Evolutionary conservation across 2,113 vertebrate species (phyloP).

Genomic region (Aegithalos caudatus): DNA sequence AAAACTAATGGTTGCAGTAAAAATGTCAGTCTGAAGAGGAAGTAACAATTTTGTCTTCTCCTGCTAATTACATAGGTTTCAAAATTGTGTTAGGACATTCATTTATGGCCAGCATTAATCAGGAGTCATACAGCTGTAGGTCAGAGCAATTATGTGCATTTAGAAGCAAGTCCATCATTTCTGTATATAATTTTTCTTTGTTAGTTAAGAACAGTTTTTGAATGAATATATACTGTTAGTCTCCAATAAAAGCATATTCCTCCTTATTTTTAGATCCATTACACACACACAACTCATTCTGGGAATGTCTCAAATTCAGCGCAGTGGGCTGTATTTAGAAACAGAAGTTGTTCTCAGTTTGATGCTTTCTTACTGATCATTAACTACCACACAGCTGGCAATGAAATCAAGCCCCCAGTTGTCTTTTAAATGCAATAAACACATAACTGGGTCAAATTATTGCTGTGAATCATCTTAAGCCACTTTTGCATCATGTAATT

Average conservation of each 20-base stretch:
- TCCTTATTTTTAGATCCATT: neutral
- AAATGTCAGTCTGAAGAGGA: neutral
- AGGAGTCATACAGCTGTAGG: neutral
- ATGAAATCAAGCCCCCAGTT: conserved; percentile 5
- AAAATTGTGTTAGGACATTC: neutral
- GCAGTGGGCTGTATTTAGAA: neutral
- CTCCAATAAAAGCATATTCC: neutral
- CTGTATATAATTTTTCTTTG: neutral
- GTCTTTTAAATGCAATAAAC: conserved; percentile 13
- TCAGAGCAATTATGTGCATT: neutral
- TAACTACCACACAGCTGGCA: conserved; percentile 36
- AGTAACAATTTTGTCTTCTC: neutral
- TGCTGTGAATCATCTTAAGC: conserved; percentile 39
- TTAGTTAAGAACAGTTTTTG: neutral
- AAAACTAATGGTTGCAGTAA: neutral
- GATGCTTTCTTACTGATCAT: conserved; percentile 22
- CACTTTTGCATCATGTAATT: conserved; percentile 55
- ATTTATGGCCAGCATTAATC: neutral
- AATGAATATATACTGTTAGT: neutral
- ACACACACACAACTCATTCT: neutral
- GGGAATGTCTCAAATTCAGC: neutral
- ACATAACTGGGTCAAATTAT: conserved; percentile 50
- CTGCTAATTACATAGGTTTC: neutral
- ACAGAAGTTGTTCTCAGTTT: conserved; percentile 4
- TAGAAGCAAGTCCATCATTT: neutral